Percentiles rank a stretch among this genome's conserved stretches.
Evolutionary conservation across 1,140 invertebrate genomes (phyloP).

Genomic region (Dendroctonus ponderosae): DNA sequence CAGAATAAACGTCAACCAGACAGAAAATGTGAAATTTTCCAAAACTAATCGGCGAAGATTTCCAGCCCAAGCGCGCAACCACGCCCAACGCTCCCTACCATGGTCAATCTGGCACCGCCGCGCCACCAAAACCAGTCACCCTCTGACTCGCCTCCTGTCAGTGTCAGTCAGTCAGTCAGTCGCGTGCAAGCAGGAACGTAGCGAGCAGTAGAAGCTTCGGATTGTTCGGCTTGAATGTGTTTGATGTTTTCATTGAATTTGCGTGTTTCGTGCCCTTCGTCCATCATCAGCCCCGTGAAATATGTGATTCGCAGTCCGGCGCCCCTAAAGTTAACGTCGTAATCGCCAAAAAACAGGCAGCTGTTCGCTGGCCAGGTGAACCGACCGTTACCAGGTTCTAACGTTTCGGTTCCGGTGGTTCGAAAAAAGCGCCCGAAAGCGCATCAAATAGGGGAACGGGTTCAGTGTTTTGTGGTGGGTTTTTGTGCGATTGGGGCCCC

Average conservation of each 20-base stretch:
- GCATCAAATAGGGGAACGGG: not conserved
- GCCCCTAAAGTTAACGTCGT: not conserved
- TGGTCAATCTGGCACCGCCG: no score
- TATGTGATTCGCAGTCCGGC: not conserved
- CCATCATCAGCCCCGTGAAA: not conserved
- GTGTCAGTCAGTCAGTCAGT: slow-evolving; percentile 18
- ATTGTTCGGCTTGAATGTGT: slow-evolving; percentile 38
- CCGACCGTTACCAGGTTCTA: not conserved
- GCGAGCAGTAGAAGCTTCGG: slow-evolving; percentile 30
- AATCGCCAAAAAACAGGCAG: slow-evolving; percentile 21
- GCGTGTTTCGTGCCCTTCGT: slow-evolving; percentile 14
- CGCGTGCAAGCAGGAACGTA: slow-evolving; percentile 27
- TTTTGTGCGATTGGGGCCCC: not conserved
- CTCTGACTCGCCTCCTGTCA: not conserved
- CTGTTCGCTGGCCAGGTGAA: slow-evolving; percentile 33
- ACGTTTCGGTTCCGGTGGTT: not conserved
- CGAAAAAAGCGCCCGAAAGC: not conserved
- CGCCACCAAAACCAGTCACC: not conserved
- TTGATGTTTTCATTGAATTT: slow-evolving; percentile 34
- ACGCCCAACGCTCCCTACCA: no score
- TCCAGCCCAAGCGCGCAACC: no score
- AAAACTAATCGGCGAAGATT: no score
- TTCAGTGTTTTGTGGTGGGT: not conserved
- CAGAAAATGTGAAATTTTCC: no score
- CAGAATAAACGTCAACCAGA: no score